Evolutionary conservation across 2,113 vertebrate species (phyloP).

Genomic region (Saccopteryx leptura): DNA sequence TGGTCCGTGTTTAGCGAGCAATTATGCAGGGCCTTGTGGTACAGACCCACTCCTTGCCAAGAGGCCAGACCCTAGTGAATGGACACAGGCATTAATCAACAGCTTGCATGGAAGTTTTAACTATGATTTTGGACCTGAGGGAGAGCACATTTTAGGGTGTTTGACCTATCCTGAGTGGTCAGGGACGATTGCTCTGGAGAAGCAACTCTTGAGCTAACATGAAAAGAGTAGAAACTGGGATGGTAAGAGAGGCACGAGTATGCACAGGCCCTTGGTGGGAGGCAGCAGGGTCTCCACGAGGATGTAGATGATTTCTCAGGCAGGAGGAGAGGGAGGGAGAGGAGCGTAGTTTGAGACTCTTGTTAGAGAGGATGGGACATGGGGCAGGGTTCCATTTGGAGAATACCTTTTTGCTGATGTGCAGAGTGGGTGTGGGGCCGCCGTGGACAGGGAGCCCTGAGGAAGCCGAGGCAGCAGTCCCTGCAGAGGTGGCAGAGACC

Average conservation of each 20-base stretch:
- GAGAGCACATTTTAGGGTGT: neutral
- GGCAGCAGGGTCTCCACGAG: neutral
- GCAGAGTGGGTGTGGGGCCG: neutral
- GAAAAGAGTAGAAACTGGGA: neutral
- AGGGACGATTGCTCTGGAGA: neutral
- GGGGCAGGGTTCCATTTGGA: neutral
- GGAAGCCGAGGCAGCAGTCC: neutral
- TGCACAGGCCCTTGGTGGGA: neutral
- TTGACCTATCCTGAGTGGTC: neutral
- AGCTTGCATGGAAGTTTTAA: neutral
- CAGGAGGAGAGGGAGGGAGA: neutral
- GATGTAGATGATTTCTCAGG: no score
- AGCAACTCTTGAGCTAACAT: neutral
- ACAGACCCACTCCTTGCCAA: neutral
- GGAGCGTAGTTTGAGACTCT: neutral
- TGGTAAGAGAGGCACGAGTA: neutral
- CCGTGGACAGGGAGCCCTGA: neutral
- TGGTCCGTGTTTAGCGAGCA: neutral
- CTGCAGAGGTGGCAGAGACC: neutral
- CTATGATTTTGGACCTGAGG: neutral
- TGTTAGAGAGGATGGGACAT: rapidly evolving
- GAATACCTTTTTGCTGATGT: neutral
- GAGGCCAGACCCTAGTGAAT: neutral
- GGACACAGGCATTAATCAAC: neutral
- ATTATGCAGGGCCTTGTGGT: rapidly evolving